These are phyloP conservation scores for Conistra vaccinii DNA, from an alignment of 2,888 invertebrate species.

Conservation along the genomic window DNA sequence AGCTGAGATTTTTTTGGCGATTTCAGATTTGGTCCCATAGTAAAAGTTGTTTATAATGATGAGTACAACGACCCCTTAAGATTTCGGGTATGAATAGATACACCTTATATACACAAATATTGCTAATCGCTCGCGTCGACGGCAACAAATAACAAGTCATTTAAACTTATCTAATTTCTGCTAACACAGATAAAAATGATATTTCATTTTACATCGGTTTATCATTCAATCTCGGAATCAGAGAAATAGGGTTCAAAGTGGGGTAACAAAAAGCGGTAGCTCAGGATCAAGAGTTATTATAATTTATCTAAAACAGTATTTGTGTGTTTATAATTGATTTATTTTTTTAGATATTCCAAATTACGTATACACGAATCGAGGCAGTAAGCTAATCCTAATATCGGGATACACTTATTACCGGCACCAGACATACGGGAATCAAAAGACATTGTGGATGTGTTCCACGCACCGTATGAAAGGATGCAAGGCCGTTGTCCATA, in stretches of 20 bases:
- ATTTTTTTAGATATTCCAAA: not conserved
- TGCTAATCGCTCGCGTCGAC: no score
- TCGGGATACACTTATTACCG: conserved; percentile 39
- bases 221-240: not conserved
- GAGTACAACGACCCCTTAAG: no score
- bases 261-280: not conserved
- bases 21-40: no score
- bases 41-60: no score
- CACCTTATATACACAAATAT: no score
- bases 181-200: not conserved
- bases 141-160: not conserved
- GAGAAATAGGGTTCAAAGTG: not conserved
- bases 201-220: not conserved
- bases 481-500: conserved; percentile 35
- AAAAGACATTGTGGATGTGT: conserved; percentile 21
- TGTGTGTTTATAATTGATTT: not conserved
- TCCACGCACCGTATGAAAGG: conserved; percentile 17
- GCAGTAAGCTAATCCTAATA: conserved; percentile 19
- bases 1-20: no score
- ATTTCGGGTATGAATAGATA: no score
- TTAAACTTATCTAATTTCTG: not conserved
- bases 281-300: not conserved
- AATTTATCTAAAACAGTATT: no score
- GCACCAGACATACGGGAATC: not conserved
- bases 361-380: conserved; percentile 28